These are phyloP conservation scores for Astreopora myriophthalma DNA, from an alignment of 64 coral and sea anemone species.

Conservation along the genomic window DNA sequence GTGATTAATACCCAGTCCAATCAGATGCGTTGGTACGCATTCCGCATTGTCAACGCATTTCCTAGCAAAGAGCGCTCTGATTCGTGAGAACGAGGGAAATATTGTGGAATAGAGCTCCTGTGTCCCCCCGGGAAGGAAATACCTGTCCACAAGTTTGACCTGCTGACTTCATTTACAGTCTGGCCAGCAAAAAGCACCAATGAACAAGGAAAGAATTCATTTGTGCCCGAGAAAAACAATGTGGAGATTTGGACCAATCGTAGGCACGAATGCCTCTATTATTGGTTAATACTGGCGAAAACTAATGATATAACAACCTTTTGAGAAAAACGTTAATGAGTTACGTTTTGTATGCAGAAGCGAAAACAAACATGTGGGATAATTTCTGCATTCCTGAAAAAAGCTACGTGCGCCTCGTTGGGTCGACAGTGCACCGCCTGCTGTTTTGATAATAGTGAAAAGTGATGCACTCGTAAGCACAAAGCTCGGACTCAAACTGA, in stretches of 20 bases:
- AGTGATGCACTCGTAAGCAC: not conserved
- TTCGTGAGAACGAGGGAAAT: slow-evolving; percentile 4
- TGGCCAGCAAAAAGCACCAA: not conserved
- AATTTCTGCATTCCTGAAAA: not conserved
- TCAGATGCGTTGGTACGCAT: slow-evolving; percentile 81
- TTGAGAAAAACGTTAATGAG: slow-evolving; percentile 32
- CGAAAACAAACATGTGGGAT: not conserved
- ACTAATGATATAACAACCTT: slow-evolving; percentile 34
- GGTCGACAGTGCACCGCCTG: not conserved
- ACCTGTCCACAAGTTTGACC: slow-evolving; percentile 18
- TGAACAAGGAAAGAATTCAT: not conserved
- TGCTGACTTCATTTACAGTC: slow-evolving; percentile 6
- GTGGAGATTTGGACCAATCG: slow-evolving; percentile 2
- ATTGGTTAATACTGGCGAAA: slow-evolving; percentile 23
- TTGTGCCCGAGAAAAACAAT: not conserved
- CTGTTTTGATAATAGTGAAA: not conserved
- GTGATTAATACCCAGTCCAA: slow-evolving; percentile 96
- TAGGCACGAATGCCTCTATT: not conserved
- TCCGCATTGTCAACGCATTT: slow-evolving; percentile 89
- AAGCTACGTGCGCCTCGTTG: not conserved
- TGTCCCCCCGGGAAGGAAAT: slow-evolving; percentile 19
- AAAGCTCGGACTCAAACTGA: not conserved
- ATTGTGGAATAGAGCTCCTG: not conserved
- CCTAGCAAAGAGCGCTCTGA: slow-evolving; percentile 28
- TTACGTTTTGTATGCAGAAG: not conserved